Evolutionary conservation across 2,113 vertebrate species (phyloP), one percentile per base, ranked within the genome.

Genomic region (Delphinus delphis): DNA sequence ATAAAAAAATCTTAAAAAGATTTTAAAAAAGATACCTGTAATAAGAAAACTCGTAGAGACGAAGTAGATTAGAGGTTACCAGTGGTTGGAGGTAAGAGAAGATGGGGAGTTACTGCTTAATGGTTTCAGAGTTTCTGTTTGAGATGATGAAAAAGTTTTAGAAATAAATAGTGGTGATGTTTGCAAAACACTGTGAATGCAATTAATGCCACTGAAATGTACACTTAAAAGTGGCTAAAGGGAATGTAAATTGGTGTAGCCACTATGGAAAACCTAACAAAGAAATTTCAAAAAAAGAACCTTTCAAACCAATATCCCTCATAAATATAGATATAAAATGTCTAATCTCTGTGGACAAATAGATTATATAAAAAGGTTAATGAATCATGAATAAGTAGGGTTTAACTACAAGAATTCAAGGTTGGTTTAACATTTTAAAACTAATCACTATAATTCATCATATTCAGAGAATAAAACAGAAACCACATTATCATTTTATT

Each of bases 331-430:
- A 73, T 11, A 50, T 15, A 85, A 82, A 76, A 67, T 62, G 18
- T 50, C 33, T 93, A 93, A 76, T 77, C 50, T 77, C 28, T 62
- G 76, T 41, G 36, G 31, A 77, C 44, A 71, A 88, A 44, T 77
- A 79, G 14, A 55, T 70, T 50, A 62, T 71, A 71, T 63, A 50
- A 23, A 90, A 47, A 67, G 15, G 12, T 20, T 70, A 94, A 82
- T 96, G 53, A 95, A 44, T 50, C 26, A 38, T 68, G 33, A 90
- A 84, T 12, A 81, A 81, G 44, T 76, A 58, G 5, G 18, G 8
- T 86, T 70, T 96, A 85, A 82, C 88, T 63, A 93, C 4, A 85
- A 62, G 21, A 92, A 86, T 58, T 77, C 87, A 84, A 65, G 33
- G 31, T 83, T 93, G 68, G 5, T 79, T 83, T 94, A 71, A 70